Conservation (phyloP, 2,797 vertebrate species). For the Clarias platycephalus region DNA sequence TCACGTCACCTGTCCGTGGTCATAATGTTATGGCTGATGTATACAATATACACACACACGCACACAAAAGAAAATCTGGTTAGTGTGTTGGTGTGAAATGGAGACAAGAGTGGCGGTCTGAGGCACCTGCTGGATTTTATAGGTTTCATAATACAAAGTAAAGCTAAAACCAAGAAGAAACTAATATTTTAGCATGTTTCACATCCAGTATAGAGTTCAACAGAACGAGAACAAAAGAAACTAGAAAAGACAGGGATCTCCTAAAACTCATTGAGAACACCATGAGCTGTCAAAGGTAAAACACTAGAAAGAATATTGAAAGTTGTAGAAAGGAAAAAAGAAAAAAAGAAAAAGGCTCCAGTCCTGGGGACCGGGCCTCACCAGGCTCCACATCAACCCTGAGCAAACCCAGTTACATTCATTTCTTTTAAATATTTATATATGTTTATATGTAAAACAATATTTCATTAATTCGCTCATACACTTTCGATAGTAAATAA, state of each 20-base stretch:
- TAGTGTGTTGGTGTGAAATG: neutral
- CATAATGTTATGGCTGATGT: no score
- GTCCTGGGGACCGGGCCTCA: conserved; percentile 78
- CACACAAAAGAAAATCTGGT: neutral
- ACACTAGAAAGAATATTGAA: conserved; percentile 48
- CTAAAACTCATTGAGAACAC: conserved; percentile 71
- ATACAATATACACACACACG: no score
- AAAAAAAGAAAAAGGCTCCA: conserved; percentile 61
- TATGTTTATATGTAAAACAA: conserved; percentile 38
- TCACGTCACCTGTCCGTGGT: no score
- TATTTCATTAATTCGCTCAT: conserved; percentile 72
- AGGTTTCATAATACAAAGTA: conserved; percentile 63
- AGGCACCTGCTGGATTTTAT: conserved; percentile 78
- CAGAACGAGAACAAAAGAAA: conserved; percentile 36
- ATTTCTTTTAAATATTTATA: conserved; percentile 77
- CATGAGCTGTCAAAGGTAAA: conserved; percentile 70
- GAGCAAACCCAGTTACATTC: conserved; percentile 91
- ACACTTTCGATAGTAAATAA: conserved; percentile 60
- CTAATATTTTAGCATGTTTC: neutral
- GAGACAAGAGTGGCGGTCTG: conserved; percentile 68
- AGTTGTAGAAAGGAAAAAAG: conserved; percentile 60
- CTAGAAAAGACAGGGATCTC: conserved; percentile 61
- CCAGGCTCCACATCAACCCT: conserved; percentile 85
- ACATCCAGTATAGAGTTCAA: conserved; percentile 39
- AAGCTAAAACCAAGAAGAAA: conserved; percentile 25